Evolutionary conservation across 1,140 invertebrate genomes (phyloP).

Genomic region (Formica selysi): DNA sequence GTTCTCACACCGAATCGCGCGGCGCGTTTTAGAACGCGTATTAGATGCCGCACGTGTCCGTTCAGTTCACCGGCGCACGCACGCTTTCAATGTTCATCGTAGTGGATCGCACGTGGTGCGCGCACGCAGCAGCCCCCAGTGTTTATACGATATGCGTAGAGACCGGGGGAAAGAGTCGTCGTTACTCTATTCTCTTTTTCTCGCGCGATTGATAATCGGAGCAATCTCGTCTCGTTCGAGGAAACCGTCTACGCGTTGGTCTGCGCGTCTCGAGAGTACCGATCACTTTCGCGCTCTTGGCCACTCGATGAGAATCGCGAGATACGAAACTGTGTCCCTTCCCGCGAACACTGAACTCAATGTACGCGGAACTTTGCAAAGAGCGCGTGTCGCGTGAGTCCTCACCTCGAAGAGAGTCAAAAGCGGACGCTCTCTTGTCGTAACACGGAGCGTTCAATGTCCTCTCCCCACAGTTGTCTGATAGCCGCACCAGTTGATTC

Average conservation of each 20-base stretch:
- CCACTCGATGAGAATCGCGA: neutral
- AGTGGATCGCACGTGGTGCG: conserved; percentile 50
- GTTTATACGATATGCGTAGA: neutral
- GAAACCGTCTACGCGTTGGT: neutral
- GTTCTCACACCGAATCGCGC: neutral
- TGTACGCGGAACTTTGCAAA: neutral
- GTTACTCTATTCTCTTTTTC: neutral
- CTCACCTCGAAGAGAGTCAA: neutral
- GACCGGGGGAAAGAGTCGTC: neutral
- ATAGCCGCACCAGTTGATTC: too few relatives aligned
- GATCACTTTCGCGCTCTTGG: neutral
- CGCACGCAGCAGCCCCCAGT: neutral
- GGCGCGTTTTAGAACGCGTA: conserved; percentile 19
- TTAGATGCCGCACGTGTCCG: conserved; percentile 61
- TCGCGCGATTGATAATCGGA: neutral
- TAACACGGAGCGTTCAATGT: too few relatives aligned
- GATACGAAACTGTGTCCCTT: conserved; percentile 7
- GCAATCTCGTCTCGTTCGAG: neutral
- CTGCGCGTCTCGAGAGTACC: neutral
- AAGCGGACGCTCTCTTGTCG: too few relatives aligned
- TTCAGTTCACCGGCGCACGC: conserved; percentile 64
- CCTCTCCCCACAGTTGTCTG: too few relatives aligned
- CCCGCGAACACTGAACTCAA: neutral
- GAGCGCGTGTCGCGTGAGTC: neutral
- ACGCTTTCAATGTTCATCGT: conserved; percentile 60